These are phyloP conservation scores for Leptonema lineaticorne DNA, from an alignment of 1,140 invertebrate species.

Conservation along the genomic window DNA sequence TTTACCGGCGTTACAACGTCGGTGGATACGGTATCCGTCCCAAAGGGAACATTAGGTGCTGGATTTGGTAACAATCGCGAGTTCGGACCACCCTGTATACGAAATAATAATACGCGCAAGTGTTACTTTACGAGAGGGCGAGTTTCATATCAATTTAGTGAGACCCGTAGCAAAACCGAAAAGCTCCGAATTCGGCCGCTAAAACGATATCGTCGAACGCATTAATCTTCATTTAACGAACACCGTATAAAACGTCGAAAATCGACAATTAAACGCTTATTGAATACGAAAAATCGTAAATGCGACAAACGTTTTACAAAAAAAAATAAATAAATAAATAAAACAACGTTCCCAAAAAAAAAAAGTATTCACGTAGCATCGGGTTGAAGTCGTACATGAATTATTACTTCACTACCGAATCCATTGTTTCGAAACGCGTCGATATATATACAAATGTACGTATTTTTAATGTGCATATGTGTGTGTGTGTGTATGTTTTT, in stretches of 20 bases:
- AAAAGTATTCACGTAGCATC: too few relatives aligned
- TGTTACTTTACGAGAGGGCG: not conserved
- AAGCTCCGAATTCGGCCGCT: constrained; percentile 13
- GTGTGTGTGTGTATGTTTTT: too few relatives aligned
- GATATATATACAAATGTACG: too few relatives aligned
- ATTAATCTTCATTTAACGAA: constrained; percentile 15
- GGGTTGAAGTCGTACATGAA: too few relatives aligned
- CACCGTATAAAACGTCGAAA: too few relatives aligned
- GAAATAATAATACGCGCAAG: not conserved
- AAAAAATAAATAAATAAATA: too few relatives aligned
- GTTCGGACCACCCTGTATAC: not conserved
- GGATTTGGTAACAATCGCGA: constrained; percentile 14
- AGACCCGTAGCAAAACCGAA: constrained; percentile 1
- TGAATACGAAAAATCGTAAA: not conserved
- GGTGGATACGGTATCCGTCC: constrained; percentile 7
- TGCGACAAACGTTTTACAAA: too few relatives aligned
- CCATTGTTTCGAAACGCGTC: not conserved
- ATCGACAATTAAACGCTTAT: not conserved
- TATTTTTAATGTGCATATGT: too few relatives aligned
- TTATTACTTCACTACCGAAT: too few relatives aligned
- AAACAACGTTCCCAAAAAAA: too few relatives aligned
- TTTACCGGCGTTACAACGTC: too few relatives aligned
- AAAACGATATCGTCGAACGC: constrained; percentile 19
- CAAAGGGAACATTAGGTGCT: constrained; percentile 1
- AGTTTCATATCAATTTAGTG: constrained; percentile 20